A percentile compares a stretch with the other conserved stretches of the same genome.
Conservation (phyloP, 2,888 invertebrate species). For the Eumacrocentrus americanus region DNA sequence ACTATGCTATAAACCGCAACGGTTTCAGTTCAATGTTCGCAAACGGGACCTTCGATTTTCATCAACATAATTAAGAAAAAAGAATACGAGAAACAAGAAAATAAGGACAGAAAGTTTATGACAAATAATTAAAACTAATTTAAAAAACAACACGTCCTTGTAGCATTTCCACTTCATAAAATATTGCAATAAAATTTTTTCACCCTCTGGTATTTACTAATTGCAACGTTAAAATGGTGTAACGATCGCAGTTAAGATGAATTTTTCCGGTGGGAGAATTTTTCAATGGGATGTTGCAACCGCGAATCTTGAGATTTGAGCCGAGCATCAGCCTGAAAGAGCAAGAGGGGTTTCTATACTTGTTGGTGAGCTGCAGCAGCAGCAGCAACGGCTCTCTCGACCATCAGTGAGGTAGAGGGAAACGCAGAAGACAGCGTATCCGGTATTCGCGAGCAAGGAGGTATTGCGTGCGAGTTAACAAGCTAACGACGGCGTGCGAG, state of each 20-base stretch:
- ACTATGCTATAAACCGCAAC: not conserved
- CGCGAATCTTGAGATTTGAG: conserved; percentile 17
- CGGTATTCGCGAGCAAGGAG: conserved; percentile 58
- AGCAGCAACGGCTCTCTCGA: not conserved
- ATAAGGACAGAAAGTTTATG: not conserved
- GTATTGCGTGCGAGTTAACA: conserved; percentile 62
- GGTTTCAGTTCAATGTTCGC: not conserved
- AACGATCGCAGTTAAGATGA: not conserved
- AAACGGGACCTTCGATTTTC: not conserved
- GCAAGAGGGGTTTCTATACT: conserved; percentile 8
- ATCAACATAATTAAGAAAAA: not conserved
- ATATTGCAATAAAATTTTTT: not conserved
- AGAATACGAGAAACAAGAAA: not conserved
- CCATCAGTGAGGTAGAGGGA: conserved; percentile 34
- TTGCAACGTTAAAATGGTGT: conserved; percentile 3
- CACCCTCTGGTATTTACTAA: not conserved
- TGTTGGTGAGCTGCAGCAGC: not conserved
- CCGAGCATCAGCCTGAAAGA: conserved; percentile 9
- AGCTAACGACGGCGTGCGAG: conserved; percentile 61
- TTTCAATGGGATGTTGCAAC: conserved; percentile 18
- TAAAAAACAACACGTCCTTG: not conserved
- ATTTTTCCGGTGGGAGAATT: not conserved
- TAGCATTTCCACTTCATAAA: not conserved
- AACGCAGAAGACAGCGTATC: conserved; percentile 52
- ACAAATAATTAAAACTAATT: not conserved